Base-by-base conservation (phyloP, 2,113 vertebrate genomes). In the Emydocephalus ijimae region DNA sequence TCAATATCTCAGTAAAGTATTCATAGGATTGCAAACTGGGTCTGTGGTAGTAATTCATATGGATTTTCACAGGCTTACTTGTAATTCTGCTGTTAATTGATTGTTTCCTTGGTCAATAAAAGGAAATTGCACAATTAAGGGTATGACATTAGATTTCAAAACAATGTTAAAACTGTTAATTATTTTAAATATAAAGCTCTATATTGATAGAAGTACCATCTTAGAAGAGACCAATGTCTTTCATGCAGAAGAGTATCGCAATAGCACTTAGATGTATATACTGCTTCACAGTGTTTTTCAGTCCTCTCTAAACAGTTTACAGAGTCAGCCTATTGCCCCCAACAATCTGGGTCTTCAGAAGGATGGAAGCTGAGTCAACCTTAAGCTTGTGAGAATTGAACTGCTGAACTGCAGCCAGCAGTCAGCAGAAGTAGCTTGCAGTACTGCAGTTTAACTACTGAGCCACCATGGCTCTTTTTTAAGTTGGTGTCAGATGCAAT, bases 401-500 rank as follows among this genome's bases (percentile, higher is more conserved):
- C 57, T 26, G 23, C 8, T 7, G 7, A 59, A 59, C 57, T 59
- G 23, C 57, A 10, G 57, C 23, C 23, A 59, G 8, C 23, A 26
- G 23, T 26, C 23, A 59, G 57, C 57, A 26, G 57, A 59, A 24
- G 7, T 59, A 59, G 2, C 59, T 61, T 26, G 8, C 59, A 26
- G 8, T 61, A 61, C 24, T 26, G 8, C 59, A 61, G 24, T 61
- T 23, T 59, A 59, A 24, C 57, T 6, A 24, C 57, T 59, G 57
- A 0, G 0, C 23, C 23, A 59, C 23, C 57, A 59, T 0, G 23
- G 8, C 23, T 52, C 10, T 3, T 20, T 52, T 7, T 0, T 56
- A 29, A 85, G 92, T 91, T 92, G 48, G 4, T 4, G 24, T 45
- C 10, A 88, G 34, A 21, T 26, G 20, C 0, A 0, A 0, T 1